phyloP scores from a whole-genome alignment of 1,140 invertebrate species.

The Hyphantria cunea region DNA sequence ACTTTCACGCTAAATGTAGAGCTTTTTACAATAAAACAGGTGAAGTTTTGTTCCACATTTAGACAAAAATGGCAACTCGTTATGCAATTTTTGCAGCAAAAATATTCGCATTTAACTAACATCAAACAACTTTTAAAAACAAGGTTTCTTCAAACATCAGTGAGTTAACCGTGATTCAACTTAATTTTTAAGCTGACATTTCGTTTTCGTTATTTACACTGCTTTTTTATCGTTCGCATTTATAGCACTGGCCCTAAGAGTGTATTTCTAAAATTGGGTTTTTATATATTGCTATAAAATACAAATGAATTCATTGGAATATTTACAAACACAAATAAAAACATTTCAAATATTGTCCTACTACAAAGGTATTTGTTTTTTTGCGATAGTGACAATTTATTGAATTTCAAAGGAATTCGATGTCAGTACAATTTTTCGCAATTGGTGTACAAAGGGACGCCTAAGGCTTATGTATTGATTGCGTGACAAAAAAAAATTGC shows the following conservation, averaged over 20 bases:
- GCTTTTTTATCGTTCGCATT: too few relatives aligned
- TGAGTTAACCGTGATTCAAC: not conserved
- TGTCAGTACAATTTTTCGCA: constrained; percentile 18
- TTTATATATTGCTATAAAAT: not conserved
- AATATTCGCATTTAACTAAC: not conserved
- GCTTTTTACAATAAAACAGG: not conserved
- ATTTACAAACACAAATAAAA: constrained; percentile 3
- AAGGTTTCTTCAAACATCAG: not conserved
- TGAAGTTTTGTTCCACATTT: not conserved
- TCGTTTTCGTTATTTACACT: too few relatives aligned
- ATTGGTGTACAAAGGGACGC: constrained; percentile 24
- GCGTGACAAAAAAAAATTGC: constrained; percentile 5
- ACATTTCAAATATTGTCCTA: not conserved
- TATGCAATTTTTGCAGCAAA: not conserved
- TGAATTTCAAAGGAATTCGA: constrained; percentile 26
- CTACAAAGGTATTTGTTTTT: not conserved
- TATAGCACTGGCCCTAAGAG: too few relatives aligned
- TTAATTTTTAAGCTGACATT: not conserved
- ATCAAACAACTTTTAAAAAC: not conserved
- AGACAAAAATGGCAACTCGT: not conserved
- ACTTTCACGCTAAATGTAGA: too few relatives aligned
- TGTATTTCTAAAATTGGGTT: too few relatives aligned
- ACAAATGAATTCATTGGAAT: constrained; percentile 4
- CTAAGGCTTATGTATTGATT: constrained; percentile 30
- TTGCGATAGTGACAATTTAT: constrained; percentile 15